These are phyloP conservation scores for Drosophila subquinaria DNA, from an alignment of 2,888 invertebrate species.

Conservation along the genomic window DNA sequence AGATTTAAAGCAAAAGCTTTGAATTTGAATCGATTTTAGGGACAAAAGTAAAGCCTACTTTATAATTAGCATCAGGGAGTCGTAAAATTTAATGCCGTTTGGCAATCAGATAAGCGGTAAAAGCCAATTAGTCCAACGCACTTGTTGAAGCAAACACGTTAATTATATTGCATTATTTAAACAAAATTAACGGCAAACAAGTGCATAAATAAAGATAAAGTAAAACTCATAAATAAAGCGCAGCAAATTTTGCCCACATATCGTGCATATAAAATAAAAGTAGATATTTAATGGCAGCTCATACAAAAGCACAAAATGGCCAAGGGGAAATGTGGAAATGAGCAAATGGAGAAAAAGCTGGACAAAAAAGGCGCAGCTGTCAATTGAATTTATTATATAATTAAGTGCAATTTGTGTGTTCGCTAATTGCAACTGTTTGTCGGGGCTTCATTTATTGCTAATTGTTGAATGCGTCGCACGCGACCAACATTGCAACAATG, in stretches of 20 bases:
- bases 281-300: slow-evolving; percentile 26
- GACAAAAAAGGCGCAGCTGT: slow-evolving; percentile 54
- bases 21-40: slow-evolving; percentile 10
- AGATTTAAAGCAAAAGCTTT: slow-evolving; percentile 9
- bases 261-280: slow-evolving; percentile 3
- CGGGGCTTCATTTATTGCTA: slow-evolving; percentile 48
- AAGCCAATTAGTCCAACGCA: slow-evolving; percentile 61
- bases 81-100: slow-evolving; percentile 51
- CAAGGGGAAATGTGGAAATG: slow-evolving; percentile 4
- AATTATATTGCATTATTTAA: slow-evolving; percentile 32
- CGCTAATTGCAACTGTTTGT: slow-evolving; percentile 69
- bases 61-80: slow-evolving; percentile 34
- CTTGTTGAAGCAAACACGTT: slow-evolving; percentile 45
- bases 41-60: slow-evolving; percentile 12
- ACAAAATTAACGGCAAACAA: slow-evolving; percentile 52
- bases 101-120: slow-evolving; percentile 58
- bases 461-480: slow-evolving; percentile 61
- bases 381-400: slow-evolving; percentile 78
- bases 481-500: neutral
- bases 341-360: neutral
- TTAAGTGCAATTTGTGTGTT: slow-evolving; percentile 70
- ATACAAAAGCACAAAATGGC: neutral
- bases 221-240: slow-evolving; percentile 52
- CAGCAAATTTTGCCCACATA: slow-evolving; percentile 20
- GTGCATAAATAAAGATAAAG: slow-evolving; percentile 62